A percentile compares a stretch with the other conserved stretches of the same genome.
Conservation (phyloP, 2,888 invertebrate species). For the Ecdyonurus torrentis region DNA sequence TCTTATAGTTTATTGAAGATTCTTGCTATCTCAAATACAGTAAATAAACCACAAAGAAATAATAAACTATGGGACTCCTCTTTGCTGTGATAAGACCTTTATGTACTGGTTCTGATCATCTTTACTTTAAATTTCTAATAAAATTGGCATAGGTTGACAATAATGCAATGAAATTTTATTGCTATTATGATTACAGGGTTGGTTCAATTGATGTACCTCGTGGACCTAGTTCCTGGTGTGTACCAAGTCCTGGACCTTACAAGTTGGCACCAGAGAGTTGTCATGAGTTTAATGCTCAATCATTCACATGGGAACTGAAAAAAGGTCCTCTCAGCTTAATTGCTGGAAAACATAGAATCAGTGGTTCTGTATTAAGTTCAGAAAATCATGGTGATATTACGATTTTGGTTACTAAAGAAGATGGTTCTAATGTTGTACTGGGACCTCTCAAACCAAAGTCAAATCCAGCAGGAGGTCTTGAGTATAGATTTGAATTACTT, state of each 20-base stretch:
- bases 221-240: constrained; percentile 57
- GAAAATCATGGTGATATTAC: constrained; percentile 30
- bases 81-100: no score
- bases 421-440: constrained; percentile 15
- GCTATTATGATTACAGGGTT: no score
- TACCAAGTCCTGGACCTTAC: constrained; percentile 50
- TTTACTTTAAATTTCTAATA: not conserved
- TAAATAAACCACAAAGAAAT: no score
- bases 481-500: constrained; percentile 28
- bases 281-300: constrained; percentile 47
- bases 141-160: not conserved
- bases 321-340: constrained; percentile 25
- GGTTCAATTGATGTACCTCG: constrained; percentile 32
- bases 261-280: constrained; percentile 60
- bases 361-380: constrained; percentile 32
- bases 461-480: constrained; percentile 15
- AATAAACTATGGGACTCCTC: no score
- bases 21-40: no score
- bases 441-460: constrained; percentile 22
- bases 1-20: no score
- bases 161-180: not conserved
- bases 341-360: constrained; percentile 36
- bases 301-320: constrained; percentile 31
- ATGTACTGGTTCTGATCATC: not conserved
- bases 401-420: constrained; percentile 23